phyloP scores from a whole-genome alignment of 2,797 vertebrate genomes.

The Syndactyla subalaris region DNA sequence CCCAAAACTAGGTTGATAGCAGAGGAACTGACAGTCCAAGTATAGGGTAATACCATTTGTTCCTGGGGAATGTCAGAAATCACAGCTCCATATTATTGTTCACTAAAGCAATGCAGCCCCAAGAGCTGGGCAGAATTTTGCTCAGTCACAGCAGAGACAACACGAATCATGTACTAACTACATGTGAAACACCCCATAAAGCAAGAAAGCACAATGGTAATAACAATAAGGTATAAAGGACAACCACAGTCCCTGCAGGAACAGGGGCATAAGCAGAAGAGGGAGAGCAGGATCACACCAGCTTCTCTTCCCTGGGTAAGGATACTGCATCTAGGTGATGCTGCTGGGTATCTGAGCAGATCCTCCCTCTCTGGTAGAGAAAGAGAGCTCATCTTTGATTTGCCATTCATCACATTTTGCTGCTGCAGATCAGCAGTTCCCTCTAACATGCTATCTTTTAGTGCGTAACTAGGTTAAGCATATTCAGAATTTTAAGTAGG shows the following conservation, averaged over 20 bases:
- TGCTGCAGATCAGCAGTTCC: background rate
- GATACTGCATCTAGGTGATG: background rate
- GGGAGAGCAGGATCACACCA: background rate
- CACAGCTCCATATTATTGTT: fast-evolving
- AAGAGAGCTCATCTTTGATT: background rate
- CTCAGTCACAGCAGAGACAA: background rate
- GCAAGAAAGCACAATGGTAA: background rate
- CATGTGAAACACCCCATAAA: background rate
- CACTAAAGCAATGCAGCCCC: background rate
- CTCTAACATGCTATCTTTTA: background rate
- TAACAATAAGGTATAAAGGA: background rate
- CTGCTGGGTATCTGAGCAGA: background rate
- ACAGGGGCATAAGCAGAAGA: background rate
- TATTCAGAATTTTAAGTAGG: background rate
- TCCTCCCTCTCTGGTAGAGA: background rate
- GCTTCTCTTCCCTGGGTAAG: background rate
- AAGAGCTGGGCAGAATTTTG: background rate
- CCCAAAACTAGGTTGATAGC: background rate
- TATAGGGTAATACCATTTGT: background rate
- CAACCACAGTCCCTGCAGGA: background rate
- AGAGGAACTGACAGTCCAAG: background rate
- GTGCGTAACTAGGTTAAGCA: background rate
- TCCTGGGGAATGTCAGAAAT: background rate
- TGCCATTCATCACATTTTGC: background rate
- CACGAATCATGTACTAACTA: fast-evolving